Evolutionary conservation across 1,140 invertebrate genomes (phyloP).

Genomic region (Proctacanthus coquilletti): DNA sequence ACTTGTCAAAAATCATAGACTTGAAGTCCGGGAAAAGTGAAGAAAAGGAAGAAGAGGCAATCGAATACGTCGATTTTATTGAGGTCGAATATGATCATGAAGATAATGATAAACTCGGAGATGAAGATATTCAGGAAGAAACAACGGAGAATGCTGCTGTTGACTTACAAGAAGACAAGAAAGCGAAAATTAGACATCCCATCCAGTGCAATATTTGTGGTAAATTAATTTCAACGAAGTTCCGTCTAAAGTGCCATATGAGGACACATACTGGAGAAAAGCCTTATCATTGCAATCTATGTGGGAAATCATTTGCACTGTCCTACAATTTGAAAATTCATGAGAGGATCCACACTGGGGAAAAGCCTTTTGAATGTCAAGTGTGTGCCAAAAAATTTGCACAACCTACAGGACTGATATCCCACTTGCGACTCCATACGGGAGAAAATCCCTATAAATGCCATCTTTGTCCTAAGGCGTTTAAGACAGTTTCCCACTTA

Average conservation of each 20-base stretch:
- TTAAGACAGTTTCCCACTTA: slow-evolving; percentile 30
- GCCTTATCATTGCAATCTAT: slow-evolving; percentile 35
- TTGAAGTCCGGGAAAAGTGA: background rate
- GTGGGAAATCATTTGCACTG: slow-evolving; percentile 29
- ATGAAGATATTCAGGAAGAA: background rate
- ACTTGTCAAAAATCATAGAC: too few species aligned
- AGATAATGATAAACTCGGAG: background rate
- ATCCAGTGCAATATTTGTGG: background rate
- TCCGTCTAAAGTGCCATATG: slow-evolving; percentile 44
- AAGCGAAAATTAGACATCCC: background rate
- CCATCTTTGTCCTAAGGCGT: slow-evolving; percentile 28
- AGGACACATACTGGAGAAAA: slow-evolving; percentile 49
- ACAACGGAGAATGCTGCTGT: background rate
- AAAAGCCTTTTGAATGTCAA: slow-evolving; percentile 32
- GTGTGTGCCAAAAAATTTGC: slow-evolving; percentile 35
- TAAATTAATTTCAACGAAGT: background rate
- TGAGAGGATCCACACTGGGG: slow-evolving; percentile 43
- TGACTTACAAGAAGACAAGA: background rate
- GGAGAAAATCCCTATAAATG: slow-evolving; percentile 36
- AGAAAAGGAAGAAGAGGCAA: background rate
- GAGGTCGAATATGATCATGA: background rate
- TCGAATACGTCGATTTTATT: background rate
- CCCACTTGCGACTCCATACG: slow-evolving; percentile 36
- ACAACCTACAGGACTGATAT: slow-evolving; percentile 31
- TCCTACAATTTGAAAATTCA: slow-evolving; percentile 34